A percentile compares a stretch with the other conserved stretches of the same genome.
Evolutionary conservation across 2,888 invertebrate genomes (phyloP).

Genomic region (Xanthorhoe spadicearia): DNA sequence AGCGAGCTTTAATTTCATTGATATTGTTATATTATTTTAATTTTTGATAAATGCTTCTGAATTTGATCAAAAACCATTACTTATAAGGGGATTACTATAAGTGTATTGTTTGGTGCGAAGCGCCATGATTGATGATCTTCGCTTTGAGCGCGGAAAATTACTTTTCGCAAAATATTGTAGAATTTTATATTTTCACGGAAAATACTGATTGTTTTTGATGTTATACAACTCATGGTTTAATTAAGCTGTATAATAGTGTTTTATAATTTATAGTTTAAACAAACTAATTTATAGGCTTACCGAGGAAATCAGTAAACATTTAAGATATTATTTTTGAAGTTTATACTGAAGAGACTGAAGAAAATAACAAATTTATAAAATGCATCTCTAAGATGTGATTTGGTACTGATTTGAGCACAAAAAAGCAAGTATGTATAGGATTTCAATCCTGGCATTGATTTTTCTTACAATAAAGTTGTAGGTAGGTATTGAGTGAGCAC

Average conservation of each 20-base stretch:
- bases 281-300: too few species aligned
- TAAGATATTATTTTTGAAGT: too few species aligned
- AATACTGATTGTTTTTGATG: background rate
- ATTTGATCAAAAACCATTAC: conserved; percentile 14
- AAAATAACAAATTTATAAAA: too few species aligned
- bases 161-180: conserved; percentile 11
- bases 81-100: conserved; percentile 19
- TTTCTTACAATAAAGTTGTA: too few species aligned
- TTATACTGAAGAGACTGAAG: too few species aligned
- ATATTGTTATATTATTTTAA: too few species aligned
- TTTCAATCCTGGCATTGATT: too few species aligned
- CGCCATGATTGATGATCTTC: conserved; percentile 24
- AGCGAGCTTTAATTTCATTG: too few species aligned
- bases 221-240: background rate
- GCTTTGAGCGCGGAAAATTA: conserved; percentile 22
- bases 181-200: conserved; percentile 14
- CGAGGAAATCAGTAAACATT: background rate
- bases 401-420: too few species aligned
- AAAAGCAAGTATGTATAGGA: too few species aligned
- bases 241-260: background rate
- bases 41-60: conserved; percentile 20
- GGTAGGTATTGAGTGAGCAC: too few species aligned
- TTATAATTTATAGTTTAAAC: background rate
- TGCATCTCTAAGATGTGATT: too few species aligned
- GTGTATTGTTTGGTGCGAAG: conserved; percentile 25